Evolutionary conservation across 2,888 invertebrate species (phyloP), one percentile per base, ranked within the genome.

Genomic region (Catocala fraxini): DNA sequence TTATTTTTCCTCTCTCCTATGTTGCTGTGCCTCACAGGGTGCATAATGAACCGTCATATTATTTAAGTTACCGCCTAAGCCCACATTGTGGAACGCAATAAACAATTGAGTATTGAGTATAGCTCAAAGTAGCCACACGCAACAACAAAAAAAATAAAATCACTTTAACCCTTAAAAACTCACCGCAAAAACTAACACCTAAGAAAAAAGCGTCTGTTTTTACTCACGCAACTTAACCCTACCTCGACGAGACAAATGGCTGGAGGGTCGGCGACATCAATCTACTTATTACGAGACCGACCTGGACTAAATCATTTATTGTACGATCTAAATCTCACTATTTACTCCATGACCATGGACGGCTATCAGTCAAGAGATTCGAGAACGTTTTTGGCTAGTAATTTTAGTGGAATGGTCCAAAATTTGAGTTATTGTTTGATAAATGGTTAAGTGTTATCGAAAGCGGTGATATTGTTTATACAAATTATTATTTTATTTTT

Each of bases 231-330:
- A 70, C 59, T 69, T 75, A 77, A 75, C 75, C 71, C 76, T 63
- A 61, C 67, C 59, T 56, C 54, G 46, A 56, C 58, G 47, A 85
- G 89, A 93, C 92, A 92, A 93, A 93, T 91, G 90, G 76, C 85
- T 75, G 89, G 88, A 82, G 86, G 84, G 81, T 80, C 83, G 75
- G 79, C 73, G 68, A 81, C 90, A 92, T 93, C 91, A 88, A 91
- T 92, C 91, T 84, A 79, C 90, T 93, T 91, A 94, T 94, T 93
- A 93, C 88, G 49, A 72, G 75, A 25, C 25, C 82, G 82, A 83
- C 85, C 86, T 89, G 83, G 80, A 90, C 87, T 92, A 88, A 90
- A 92, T 92, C 91, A 92, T 91, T 92, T 92, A 92, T 92, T 87
- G 90, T 84, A 79, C 81, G 87, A 88, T 87, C 90, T 81, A 82